These are phyloP conservation scores for Linyphia triangularis DNA, from an alignment of 2,888 invertebrate species.

Conservation along the genomic window DNA sequence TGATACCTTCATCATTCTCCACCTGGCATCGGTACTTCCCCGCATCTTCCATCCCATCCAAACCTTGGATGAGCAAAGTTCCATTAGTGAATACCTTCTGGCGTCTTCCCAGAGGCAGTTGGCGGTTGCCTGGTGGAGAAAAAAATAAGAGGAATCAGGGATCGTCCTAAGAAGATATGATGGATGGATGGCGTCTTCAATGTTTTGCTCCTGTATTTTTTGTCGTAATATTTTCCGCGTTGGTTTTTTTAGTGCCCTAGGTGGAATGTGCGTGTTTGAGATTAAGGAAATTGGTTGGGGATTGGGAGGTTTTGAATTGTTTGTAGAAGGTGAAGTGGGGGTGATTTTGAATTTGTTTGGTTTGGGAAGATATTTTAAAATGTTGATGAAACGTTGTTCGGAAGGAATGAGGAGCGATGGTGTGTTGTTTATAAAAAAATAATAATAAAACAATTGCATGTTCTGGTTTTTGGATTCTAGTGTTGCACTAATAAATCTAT, in stretches of 20 bases:
- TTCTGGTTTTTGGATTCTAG: too few relatives aligned
- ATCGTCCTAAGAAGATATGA: conserved; percentile 37
- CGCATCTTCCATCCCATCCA: conserved; percentile 73
- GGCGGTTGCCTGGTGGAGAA: conserved; percentile 65
- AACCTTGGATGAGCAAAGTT: conserved; percentile 70
- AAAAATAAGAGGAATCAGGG: conserved; percentile 12
- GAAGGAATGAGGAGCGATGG: too few relatives aligned
- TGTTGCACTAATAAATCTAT: too few relatives aligned
- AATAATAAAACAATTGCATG: too few relatives aligned
- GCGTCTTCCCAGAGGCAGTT: conserved; percentile 75
- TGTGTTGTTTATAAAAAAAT: too few relatives aligned
- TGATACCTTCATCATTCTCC: conserved; percentile 74
- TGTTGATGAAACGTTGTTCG: too few relatives aligned
- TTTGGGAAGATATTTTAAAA: neutral
- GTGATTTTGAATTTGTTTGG: neutral
- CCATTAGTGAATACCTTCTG: conserved; percentile 75
- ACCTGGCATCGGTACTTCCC: conserved; percentile 76
- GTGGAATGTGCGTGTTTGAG: neutral
- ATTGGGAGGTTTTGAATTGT: neutral
- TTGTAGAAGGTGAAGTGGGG: too few relatives aligned
- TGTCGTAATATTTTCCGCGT: neutral
- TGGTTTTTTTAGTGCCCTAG: neutral
- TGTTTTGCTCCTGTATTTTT: conserved; percentile 40
- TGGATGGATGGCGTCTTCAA: conserved; percentile 55
- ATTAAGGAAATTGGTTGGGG: conserved; percentile 14